Evolutionary conservation across 2,888 invertebrate species (phyloP).

Genomic region (Pasiphila rectangulata): DNA sequence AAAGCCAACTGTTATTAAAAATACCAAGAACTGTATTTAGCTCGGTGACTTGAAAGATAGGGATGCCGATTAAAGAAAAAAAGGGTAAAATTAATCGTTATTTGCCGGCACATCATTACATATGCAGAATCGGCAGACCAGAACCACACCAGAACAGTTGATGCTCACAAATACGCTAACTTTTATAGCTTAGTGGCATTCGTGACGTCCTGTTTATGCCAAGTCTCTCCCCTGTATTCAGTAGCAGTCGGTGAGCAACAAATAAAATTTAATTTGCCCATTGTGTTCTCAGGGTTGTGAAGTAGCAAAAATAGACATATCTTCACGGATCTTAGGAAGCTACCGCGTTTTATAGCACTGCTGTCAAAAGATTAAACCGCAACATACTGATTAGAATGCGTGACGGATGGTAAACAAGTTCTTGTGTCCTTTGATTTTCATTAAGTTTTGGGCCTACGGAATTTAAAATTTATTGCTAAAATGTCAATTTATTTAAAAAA

Average conservation of each 20-base stretch:
- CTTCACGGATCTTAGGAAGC: constrained; percentile 23
- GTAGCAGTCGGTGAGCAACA: constrained; percentile 59
- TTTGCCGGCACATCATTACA: constrained; percentile 58
- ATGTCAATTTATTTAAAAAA: constrained; percentile 3
- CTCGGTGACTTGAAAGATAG: constrained; percentile 60
- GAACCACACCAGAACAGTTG: constrained; percentile 46
- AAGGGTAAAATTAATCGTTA: constrained; percentile 55
- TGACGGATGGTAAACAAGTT: constrained; percentile 14
- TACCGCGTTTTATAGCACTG: constrained; percentile 24
- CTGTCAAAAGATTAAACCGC: constrained; percentile 20
- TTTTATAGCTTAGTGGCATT: constrained; percentile 46
- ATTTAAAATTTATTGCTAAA: constrained; percentile 3
- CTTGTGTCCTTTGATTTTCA: constrained; percentile 13
- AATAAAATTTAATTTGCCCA: constrained; percentile 73
- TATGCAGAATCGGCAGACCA: constrained; percentile 64
- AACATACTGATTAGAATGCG: constrained; percentile 24
- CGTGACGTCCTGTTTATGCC: constrained; percentile 67
- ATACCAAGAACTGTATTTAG: constrained; percentile 39
- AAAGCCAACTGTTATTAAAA: constrained; percentile 33
- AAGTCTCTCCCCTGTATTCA: constrained; percentile 48
- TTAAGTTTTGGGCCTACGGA: constrained; percentile 9
- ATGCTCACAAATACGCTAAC: constrained; percentile 37
- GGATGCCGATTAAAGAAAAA: constrained; percentile 56
- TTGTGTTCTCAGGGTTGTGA: constrained; percentile 50
- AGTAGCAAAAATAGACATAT: constrained; percentile 34